phyloP scores from a whole-genome alignment of 2,797 vertebrate genomes.

The Tachyglossus aculeatus region DNA sequence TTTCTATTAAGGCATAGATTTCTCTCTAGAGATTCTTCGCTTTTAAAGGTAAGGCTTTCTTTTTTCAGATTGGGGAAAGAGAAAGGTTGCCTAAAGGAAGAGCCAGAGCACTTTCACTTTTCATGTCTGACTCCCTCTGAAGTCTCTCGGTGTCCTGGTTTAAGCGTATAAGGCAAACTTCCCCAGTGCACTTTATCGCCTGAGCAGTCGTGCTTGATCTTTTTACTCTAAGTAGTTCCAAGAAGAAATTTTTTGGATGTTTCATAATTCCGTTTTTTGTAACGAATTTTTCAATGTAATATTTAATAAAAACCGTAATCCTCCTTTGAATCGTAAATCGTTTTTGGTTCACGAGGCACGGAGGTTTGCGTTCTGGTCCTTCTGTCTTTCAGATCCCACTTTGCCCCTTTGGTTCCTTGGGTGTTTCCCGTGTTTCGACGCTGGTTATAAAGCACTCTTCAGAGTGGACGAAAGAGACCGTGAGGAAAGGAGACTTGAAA shows the following conservation, averaged over 20 bases:
- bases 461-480: too few species aligned
- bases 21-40: too few species aligned
- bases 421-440: too few species aligned
- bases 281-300: slow-evolving; percentile 53
- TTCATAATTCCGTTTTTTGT: slow-evolving; percentile 59
- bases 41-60: too few species aligned
- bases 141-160: neutral
- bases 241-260: slow-evolving; percentile 60
- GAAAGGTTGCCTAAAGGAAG: neutral
- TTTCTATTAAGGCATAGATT: too few species aligned
- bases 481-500: too few species aligned
- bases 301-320: slow-evolving; percentile 62
- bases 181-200: slow-evolving; percentile 69
- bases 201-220: slow-evolving; percentile 52
- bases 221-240: slow-evolving; percentile 59
- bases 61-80: neutral
- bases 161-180: neutral
- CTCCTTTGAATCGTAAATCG: slow-evolving; percentile 57
- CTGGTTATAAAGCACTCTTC: too few species aligned
- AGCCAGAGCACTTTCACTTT: neutral
- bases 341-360: slow-evolving; percentile 22
- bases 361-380: too few species aligned
- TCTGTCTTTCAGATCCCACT: too few species aligned
- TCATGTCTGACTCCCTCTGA: neutral
- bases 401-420: too few species aligned